Conservation (phyloP, 2,888 invertebrate genomes). For the Amphipyra tragopoginis region DNA sequence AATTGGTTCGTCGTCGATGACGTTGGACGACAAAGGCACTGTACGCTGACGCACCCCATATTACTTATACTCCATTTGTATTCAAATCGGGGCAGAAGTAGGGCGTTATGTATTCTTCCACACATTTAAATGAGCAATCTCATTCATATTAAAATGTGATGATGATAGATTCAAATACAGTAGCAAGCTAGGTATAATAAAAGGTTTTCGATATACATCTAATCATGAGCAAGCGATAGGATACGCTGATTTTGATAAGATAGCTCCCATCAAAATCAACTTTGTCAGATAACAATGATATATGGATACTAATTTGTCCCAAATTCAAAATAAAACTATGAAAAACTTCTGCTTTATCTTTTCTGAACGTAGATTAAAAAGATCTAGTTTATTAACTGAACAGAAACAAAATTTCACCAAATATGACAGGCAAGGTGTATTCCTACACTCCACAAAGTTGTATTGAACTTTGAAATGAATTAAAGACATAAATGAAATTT, state of each 20-base stretch:
- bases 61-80: conserved; percentile 37
- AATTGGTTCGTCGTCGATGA: conserved; percentile 20
- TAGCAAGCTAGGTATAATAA: background rate
- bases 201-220: background rate
- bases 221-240: background rate
- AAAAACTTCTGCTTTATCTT: too few relatives aligned
- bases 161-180: conserved; percentile 2
- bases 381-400: too few relatives aligned
- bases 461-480: too few relatives aligned
- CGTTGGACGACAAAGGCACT: conserved; percentile 8
- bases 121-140: conserved; percentile 24
- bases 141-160: conserved; percentile 10
- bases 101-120: conserved; percentile 20
- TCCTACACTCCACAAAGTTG: too few relatives aligned
- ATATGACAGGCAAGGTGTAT: too few relatives aligned
- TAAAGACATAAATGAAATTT: too few relatives aligned
- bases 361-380: too few relatives aligned
- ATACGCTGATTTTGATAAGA: background rate
- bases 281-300: background rate
- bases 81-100: conserved; percentile 35
- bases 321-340: too few relatives aligned
- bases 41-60: conserved; percentile 27
- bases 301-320: too few relatives aligned
- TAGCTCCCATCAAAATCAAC: background rate
- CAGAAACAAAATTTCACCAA: too few relatives aligned